phyloP scores from a whole-genome alignment of 1,140 invertebrate genomes.

The Drosophila asahinai region DNA sequence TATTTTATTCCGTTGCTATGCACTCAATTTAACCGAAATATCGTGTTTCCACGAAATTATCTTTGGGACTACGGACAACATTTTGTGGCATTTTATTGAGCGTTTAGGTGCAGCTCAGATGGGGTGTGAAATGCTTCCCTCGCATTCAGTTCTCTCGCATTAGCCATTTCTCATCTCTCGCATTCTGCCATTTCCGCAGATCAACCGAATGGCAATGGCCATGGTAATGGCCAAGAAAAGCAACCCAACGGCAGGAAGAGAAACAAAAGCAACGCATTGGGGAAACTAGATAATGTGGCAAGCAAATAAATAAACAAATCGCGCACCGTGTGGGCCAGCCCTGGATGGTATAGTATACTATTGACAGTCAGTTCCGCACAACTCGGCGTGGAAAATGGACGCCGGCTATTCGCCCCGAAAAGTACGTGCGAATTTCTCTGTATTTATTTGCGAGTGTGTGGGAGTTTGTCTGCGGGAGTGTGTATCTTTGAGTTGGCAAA shows the following conservation, averaged over 20 bases:
- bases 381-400: constrained; percentile 73
- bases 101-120: constrained; percentile 13
- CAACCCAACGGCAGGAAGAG: constrained; percentile 32
- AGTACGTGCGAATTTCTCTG: constrained; percentile 52
- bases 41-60: not conserved
- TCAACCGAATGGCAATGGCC: constrained; percentile 48
- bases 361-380: constrained; percentile 64
- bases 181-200: constrained; percentile 47
- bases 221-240: constrained; percentile 70
- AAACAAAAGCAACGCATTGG: constrained; percentile 12
- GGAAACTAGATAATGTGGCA: constrained; percentile 56
- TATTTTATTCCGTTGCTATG: not conserved
- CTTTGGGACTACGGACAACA: too few relatives aligned
- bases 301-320: constrained; percentile 73
- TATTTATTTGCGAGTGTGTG: not conserved
- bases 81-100: constrained; percentile 10
- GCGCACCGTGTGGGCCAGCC: constrained; percentile 7
- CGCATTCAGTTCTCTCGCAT: constrained; percentile 30
- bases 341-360: constrained; percentile 2
- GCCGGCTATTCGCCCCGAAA: constrained; percentile 66
- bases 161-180: constrained; percentile 44
- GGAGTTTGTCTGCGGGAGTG: constrained; percentile 17
- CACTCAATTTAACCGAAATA: not conserved
- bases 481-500: constrained; percentile 15
- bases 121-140: constrained; percentile 27